Base-by-base conservation (phyloP, 1,140 invertebrate genomes). In the Orussus abietinus region DNA sequence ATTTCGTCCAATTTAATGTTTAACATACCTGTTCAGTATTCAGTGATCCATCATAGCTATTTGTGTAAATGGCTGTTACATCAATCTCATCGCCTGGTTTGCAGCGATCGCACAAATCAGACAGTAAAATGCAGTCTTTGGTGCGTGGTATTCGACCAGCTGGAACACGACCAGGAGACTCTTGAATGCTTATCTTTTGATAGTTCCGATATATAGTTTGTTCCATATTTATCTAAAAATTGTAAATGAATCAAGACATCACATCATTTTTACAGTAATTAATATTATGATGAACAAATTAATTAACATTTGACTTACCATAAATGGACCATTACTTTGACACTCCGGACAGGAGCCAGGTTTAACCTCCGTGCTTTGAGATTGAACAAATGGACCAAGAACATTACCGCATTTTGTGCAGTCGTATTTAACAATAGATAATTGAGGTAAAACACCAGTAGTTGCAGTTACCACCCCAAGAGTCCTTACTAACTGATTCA, bases 81-180 rank as follows among this genome's bases (percentile, higher is more conserved):
- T 93, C 96, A 42, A 99, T 85, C 75, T 99, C 96, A 74, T 99
- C 97, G 1, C 97, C 97, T 1, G 97, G 97, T 70, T 98, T 98
- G 62, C 93, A 97, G 4, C 86, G 78, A 73, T 99, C 96, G 54
- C 95, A 98, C 0, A 99, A 75, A 76, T 99, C 97, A 0, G 92
- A 90, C 2, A 98, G 61, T 30, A 99, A 69, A 53, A 99, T 93
- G 33, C 90, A 90, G 68, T 99, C 96, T 74, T 99, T 99, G 19
- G 94, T 96, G n/a, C 97, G 78, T 0, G 97, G 96, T 32, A 99
- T 86, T 37, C 97, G 80, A 13, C 97, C 97, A 19, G 96, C 92
- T 1, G 94, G 90, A 36, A 99, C 91, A 51, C 85, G 79, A 2
- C 88, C 86, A 0, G 92, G 92, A 28, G 93, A 95, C 75, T 99